phyloP scores from a whole-genome alignment of 2,888 invertebrate genomes.

The Helobdella robusta region DNA sequence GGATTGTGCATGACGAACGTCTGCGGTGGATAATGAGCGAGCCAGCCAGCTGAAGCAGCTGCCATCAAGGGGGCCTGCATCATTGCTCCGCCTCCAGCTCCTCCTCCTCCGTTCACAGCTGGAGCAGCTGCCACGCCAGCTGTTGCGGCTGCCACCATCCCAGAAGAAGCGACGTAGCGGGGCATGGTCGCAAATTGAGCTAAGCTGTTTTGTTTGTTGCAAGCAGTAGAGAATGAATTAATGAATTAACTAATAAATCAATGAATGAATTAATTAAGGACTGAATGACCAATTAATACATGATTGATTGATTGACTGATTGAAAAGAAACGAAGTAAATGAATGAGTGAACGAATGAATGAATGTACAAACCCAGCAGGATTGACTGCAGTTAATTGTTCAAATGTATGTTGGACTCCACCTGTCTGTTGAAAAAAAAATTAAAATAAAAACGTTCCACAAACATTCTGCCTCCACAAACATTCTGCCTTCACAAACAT shows the following conservation, averaged over 20 bases:
- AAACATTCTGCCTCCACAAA: neutral
- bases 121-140: too few relatives aligned
- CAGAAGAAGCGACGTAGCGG: constrained; percentile 15
- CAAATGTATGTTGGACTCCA: too few relatives aligned
- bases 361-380: too few relatives aligned
- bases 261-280: neutral
- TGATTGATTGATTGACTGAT: too few relatives aligned
- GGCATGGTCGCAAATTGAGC: constrained; percentile 20
- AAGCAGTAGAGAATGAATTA: neutral
- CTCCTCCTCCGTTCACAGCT: too few relatives aligned
- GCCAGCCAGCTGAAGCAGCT: too few relatives aligned
- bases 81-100: too few relatives aligned
- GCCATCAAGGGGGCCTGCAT: too few relatives aligned
- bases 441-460: neutral
- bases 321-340: too few relatives aligned
- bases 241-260: neutral
- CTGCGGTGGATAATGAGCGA: constrained; percentile 12
- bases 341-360: too few relatives aligned
- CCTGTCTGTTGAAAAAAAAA: too few relatives aligned
- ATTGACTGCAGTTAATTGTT: too few relatives aligned
- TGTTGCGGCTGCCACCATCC: neutral
- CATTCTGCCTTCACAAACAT: neutral
- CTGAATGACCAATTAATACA: neutral
- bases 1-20: constrained; percentile 26
- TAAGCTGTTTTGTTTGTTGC: neutral